Base-by-base conservation (phyloP, 2,888 invertebrate genomes). In the Pristionchus maxplancki region DNA sequence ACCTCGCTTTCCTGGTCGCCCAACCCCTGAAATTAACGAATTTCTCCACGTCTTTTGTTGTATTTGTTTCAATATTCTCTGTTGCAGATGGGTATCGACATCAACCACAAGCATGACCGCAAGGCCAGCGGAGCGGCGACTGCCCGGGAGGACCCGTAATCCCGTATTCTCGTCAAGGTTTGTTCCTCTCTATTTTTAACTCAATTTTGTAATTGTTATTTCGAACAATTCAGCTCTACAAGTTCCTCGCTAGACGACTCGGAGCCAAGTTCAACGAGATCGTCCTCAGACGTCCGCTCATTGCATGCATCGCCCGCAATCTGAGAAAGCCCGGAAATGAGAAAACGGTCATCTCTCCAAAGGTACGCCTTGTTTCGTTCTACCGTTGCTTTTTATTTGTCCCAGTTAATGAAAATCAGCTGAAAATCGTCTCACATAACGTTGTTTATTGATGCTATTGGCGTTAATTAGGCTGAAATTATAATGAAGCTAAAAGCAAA, bases 91-190 rank as follows among this genome's bases (percentile, higher is more conserved):
- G 99, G 99, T 97, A 98, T 99, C 96, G 99, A 99, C 96, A 98
- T 99, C 96, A 97, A 97, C 96, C 99, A 99, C 96, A 99, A 99
- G 96, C 97, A 98, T 96, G 98, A 99, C 96, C 97, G 99, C 95
- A 99, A 99, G 96, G 99, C 98, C 96, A 97, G 97, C 95, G 97
- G 99, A 95, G 97, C 97, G 94, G 97, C 98, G 96, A 99, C 99
- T 67, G 98, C 97, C 96, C 98, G 98, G 94, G 97, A 99, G 96
- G 98, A 99, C 97, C 97, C 99, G 93, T 99, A 99, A 96, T 96
- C 99, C 95, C 97, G 98, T 92, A 96, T 99, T 93, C 96, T 99
- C 93, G 98, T 99, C 91, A 99, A 99, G 97, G 98, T 98, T 74
- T 9, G 83, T 40, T 78, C 78, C n/a, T 31, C 20, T 15, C 34